Conservation (phyloP, 2,797 vertebrate genomes). For the Vultur gryphus region DNA sequence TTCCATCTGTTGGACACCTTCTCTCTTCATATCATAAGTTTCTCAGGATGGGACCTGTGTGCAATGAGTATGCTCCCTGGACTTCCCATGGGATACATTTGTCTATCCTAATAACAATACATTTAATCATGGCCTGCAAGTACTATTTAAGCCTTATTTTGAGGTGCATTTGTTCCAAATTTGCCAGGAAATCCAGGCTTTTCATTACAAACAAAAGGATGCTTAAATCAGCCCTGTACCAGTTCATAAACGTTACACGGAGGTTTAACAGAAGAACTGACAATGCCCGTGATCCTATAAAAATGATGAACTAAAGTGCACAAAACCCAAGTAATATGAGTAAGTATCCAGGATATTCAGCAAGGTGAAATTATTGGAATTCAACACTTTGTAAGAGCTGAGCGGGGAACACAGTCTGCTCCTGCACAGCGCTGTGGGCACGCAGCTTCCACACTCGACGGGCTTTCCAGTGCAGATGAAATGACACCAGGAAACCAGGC, state of each 20-base stretch:
- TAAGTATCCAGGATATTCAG: neutral
- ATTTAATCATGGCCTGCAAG: neutral
- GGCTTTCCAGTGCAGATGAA: neutral
- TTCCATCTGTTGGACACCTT: neutral
- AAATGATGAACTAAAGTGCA: neutral
- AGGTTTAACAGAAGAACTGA: neutral
- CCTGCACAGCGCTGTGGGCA: neutral
- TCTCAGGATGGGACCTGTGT: neutral
- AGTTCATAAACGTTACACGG: fast-evolving
- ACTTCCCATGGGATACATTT: neutral
- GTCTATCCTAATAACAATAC: neutral
- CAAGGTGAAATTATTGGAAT: neutral
- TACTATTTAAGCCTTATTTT: neutral
- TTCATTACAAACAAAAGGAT: neutral
- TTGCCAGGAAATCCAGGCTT: neutral
- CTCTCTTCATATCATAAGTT: neutral
- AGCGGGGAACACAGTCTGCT: neutral
- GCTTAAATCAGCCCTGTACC: neutral
- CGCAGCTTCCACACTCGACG: fast-evolving
- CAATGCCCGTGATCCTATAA: neutral
- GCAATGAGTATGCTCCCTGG: neutral
- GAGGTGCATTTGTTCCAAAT: neutral
- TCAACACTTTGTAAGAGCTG: neutral
- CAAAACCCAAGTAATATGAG: neutral
- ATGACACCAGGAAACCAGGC: neutral